A percentile compares a stretch with the other conserved stretches of the same genome.
phyloP scores from a whole-genome alignment of 2,797 vertebrate genomes.

The Pagetopsis macropterus region DNA sequence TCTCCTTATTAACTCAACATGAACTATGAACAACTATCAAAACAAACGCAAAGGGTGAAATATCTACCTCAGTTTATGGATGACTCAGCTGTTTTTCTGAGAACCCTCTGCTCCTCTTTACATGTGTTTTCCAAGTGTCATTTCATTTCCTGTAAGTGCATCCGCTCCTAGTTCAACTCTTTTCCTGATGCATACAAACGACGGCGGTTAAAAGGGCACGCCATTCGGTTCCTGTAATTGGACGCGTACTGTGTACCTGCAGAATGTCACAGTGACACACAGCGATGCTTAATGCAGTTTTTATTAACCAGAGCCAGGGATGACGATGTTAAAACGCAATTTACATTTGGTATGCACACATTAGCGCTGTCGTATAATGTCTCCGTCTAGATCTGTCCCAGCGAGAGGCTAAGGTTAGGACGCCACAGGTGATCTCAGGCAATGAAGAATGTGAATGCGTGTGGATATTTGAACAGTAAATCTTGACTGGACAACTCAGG shows the following conservation, averaged over 20 bases:
- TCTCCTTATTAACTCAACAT: background rate
- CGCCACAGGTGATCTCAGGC: background rate
- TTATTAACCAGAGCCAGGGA: slow-evolving; percentile 7
- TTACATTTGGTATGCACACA: slow-evolving; percentile 18
- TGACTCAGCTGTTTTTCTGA: slow-evolving; percentile 33
- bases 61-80: slow-evolving; percentile 4
- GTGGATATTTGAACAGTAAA: background rate
- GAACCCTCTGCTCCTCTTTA: background rate
- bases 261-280: slow-evolving; percentile 47
- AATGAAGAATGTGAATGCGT: background rate
- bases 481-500: background rate
- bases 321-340: slow-evolving; percentile 1
- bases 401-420: background rate
- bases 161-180: slow-evolving; percentile 6
- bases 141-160: slow-evolving; percentile 41
- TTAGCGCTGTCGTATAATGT: background rate
- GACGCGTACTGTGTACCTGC: slow-evolving; percentile 39
- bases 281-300: slow-evolving; percentile 33
- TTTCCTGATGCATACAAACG: slow-evolving; percentile 53
- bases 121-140: slow-evolving; percentile 10
- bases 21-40: too few relatives aligned
- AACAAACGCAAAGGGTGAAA: too few relatives aligned
- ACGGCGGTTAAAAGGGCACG: slow-evolving; percentile 58
- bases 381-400: background rate
- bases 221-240: slow-evolving; percentile 58